phyloP scores from a whole-genome alignment of 35 echinoderm and acorn worm species.

The Holothuria glaberrima region DNA sequence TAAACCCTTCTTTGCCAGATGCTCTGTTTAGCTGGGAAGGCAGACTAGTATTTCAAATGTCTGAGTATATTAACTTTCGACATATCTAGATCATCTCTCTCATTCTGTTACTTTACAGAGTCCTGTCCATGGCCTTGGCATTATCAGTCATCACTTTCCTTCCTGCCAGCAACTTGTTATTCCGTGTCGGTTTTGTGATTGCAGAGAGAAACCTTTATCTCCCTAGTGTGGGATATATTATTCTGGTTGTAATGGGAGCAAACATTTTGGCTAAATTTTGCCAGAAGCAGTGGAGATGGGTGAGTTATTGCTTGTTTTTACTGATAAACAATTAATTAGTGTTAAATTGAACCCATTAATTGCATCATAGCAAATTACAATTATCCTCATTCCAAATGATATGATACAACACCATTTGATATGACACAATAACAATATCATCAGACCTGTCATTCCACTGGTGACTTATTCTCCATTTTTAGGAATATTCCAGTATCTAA shows the following conservation, averaged over 20 bases:
- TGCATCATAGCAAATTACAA: neutral
- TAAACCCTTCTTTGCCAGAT: too few relatives aligned
- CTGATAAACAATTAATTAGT: neutral
- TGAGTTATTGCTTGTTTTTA: neutral
- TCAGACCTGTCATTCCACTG: too few relatives aligned
- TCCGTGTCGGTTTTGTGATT: conserved; percentile 90
- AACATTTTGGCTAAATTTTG: neutral
- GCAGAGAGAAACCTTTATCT: conserved; percentile 87
- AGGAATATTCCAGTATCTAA: too few relatives aligned
- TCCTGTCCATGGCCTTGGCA: conserved; percentile 67
- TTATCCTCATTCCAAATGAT: too few relatives aligned
- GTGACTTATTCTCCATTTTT: too few relatives aligned
- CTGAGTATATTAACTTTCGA: too few relatives aligned
- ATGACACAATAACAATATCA: too few relatives aligned
- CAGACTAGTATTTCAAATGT: too few relatives aligned
- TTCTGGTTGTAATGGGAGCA: conserved; percentile 65
- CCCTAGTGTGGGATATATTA: conserved; percentile 86
- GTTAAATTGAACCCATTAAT: neutral
- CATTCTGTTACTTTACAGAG: conserved; percentile 29
- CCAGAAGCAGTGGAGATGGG: conserved; percentile 5
- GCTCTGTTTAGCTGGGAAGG: too few relatives aligned
- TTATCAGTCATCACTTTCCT: conserved; percentile 85
- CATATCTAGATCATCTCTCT: too few relatives aligned
- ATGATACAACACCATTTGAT: too few relatives aligned
- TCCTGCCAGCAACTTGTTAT: conserved; percentile 91